Percentiles rank a stretch among this genome's conserved stretches.
phyloP scores from a whole-genome alignment of 2,113 vertebrate genomes.

The Oncorhynchus clarkii region DNA sequence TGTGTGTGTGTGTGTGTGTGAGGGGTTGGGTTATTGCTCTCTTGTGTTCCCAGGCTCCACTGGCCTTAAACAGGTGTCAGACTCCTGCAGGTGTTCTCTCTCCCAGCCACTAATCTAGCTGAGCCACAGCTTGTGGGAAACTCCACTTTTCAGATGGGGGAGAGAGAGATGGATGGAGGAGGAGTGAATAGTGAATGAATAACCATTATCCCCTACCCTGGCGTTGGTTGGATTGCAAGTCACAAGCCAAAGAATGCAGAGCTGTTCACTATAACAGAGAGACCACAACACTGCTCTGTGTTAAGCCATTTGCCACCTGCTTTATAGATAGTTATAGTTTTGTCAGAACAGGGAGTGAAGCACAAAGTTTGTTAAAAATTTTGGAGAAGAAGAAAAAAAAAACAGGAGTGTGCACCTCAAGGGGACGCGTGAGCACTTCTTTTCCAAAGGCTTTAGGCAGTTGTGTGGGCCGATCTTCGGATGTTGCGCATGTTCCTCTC shows the following conservation, averaged over 20 bases:
- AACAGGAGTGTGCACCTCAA: background rate
- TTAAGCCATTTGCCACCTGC: conserved; percentile 3
- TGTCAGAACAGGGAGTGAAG: background rate
- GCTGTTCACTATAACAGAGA: background rate
- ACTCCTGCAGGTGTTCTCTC: conserved; percentile 65
- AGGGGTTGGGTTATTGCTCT: background rate
- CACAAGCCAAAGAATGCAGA: conserved; percentile 9
- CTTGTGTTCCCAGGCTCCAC: conserved; percentile 32
- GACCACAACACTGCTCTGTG: background rate
- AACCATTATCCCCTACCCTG: conserved; percentile 6
- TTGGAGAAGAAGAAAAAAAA: background rate
- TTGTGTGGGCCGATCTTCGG: background rate
- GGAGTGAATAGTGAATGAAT: conserved; percentile 3
- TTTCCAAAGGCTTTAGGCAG: background rate
- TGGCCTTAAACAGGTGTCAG: conserved; percentile 65
- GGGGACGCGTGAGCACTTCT: background rate
- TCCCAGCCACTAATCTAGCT: conserved; percentile 59
- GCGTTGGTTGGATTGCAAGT: conserved; percentile 10
- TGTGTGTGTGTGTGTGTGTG: background rate
- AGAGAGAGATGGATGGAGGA: conserved; percentile 13
- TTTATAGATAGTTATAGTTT: background rate
- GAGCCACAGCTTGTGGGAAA: conserved; percentile 26
- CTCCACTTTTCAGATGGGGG: background rate
- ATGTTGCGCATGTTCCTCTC: background rate
- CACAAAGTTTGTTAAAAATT: background rate